Percentiles rank a stretch among this genome's conserved stretches.
Evolutionary conservation across 2,113 vertebrate genomes (phyloP).

Genomic region (Tricholaema leucomelas): DNA sequence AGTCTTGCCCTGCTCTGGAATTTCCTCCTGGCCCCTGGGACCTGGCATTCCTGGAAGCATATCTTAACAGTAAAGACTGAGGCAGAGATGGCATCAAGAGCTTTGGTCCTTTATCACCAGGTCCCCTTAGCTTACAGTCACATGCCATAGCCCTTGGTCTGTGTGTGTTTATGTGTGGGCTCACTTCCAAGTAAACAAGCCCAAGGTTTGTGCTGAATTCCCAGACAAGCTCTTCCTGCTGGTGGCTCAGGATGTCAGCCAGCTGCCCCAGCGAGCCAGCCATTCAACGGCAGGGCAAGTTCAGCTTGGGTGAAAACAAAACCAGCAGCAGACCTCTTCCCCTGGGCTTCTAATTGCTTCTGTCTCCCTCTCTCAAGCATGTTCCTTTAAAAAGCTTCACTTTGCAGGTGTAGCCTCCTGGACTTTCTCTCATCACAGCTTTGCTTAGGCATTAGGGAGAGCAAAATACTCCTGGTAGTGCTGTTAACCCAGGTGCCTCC

Average conservation of each 20-base stretch:
- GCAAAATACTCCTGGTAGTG: constrained; percentile 43
- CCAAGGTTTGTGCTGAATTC: constrained; percentile 23
- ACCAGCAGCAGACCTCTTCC: not conserved
- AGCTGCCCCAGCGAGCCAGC: constrained; percentile 33
- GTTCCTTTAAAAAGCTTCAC: constrained; percentile 35
- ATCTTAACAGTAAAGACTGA: not conserved
- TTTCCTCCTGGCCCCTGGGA: no score
- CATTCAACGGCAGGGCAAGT: constrained; percentile 63
- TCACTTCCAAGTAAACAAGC: constrained; percentile 46
- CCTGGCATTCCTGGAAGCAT: not conserved
- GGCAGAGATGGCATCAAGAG: accelerated
- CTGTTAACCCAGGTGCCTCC: constrained; percentile 27
- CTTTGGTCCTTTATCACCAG: not conserved
- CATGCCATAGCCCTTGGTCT: not conserved
- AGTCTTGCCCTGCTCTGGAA: not conserved
- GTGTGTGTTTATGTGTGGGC: not conserved
- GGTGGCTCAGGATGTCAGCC: constrained; percentile 46
- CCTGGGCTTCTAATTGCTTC: constrained; percentile 56
- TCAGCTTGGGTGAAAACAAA: constrained; percentile 70
- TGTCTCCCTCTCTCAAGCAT: not conserved
- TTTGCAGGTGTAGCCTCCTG: constrained; percentile 39
- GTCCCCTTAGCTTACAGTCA: not conserved
- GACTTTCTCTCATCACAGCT: constrained; percentile 49
- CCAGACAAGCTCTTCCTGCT: constrained; percentile 66
- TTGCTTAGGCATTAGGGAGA: constrained; percentile 34